A percentile compares a stretch with the other conserved stretches of the same genome.
Conservation (phyloP, 2,888 invertebrate genomes). For the Oasisia sp. region DNA sequence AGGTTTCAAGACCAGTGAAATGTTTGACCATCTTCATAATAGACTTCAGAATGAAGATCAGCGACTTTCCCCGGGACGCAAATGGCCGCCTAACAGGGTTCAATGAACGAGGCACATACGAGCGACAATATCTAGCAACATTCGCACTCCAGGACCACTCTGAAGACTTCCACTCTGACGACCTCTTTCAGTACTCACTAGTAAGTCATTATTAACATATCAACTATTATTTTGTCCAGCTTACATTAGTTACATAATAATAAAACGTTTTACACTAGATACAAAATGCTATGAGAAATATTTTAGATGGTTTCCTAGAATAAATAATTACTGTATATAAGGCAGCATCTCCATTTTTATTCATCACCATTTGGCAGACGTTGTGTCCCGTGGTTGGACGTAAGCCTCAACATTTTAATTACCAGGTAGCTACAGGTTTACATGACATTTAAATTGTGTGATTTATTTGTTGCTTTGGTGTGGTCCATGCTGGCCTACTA, state of each 20-base stretch:
- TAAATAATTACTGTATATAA: background rate
- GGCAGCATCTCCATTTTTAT: too few species aligned
- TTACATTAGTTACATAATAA: background rate
- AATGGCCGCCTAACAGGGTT: conserved; percentile 18
- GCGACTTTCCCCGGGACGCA: background rate
- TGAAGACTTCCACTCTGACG: conserved; percentile 72
- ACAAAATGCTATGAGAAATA: background rate
- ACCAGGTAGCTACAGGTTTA: too few species aligned
- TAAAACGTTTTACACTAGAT: background rate
- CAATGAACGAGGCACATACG: conserved; percentile 32
- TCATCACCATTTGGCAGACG: too few species aligned
- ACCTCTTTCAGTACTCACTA: conserved; percentile 74
- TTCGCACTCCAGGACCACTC: conserved; percentile 80
- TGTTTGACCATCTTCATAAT: background rate
- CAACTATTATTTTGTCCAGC: background rate
- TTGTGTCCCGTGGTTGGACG: too few species aligned
- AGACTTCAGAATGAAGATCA: conserved; percentile 7
- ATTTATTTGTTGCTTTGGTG: too few species aligned
- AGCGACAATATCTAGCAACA: conserved; percentile 70
- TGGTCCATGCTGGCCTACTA: too few species aligned
- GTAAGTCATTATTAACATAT: conserved; percentile 42
- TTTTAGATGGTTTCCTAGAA: background rate
- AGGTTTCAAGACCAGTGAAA: background rate
- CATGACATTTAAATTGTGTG: too few species aligned
- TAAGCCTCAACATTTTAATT: too few species aligned